Evolutionary conservation across 2,888 invertebrate genomes (phyloP), one percentile per base, ranked within the genome.

Genomic region (Timema podura): DNA sequence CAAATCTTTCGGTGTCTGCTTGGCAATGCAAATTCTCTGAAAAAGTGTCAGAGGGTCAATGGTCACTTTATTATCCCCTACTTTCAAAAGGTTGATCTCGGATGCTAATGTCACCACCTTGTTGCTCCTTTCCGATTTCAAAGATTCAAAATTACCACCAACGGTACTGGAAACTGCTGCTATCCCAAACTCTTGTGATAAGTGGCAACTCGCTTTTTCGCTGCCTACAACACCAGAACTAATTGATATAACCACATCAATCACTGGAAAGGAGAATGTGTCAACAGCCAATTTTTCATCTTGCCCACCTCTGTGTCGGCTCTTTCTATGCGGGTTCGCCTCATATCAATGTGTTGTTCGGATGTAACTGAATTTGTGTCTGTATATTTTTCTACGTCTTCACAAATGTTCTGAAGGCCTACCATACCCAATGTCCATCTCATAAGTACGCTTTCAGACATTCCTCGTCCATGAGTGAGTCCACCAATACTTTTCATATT

Each of bases 291-390:
- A 11, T 61, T 45, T 5, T 7, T 10, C 61, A 61, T 30, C 54
- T 54, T 49, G 16, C 15, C 44, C 61, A 61, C 49, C 51, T 48
- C 11, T 11, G n/a, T 10, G 48, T 15, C 54, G 10, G 15, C 59
- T n/a, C 47, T 15, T 44, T 61, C 57, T 44, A 57, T 13, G 64
- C n/a, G 11, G 15, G 46, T 30, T 30, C 30, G 46, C 48, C 64
- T 64, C 15, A 48, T 48, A n/a, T 68, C 68, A 7, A 68, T n/a
- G 45, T 68, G 64, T 15, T 68, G 68, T 64, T 68, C 64, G 16
- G 44, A 61, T 44, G 61, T 44, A 9, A 5, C 13, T 15, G 54
- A 57, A n/a, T 2, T n/a, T 7, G 51, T 11, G 6, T 44, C 30
- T 10, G 30, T 51, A 48, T 15, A 51, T n/a, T 68, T 15, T 13